Evolutionary conservation across 1,140 invertebrate genomes (phyloP), one percentile per base, ranked within the genome.

Genomic region (Lysiphlebus fabarum): DNA sequence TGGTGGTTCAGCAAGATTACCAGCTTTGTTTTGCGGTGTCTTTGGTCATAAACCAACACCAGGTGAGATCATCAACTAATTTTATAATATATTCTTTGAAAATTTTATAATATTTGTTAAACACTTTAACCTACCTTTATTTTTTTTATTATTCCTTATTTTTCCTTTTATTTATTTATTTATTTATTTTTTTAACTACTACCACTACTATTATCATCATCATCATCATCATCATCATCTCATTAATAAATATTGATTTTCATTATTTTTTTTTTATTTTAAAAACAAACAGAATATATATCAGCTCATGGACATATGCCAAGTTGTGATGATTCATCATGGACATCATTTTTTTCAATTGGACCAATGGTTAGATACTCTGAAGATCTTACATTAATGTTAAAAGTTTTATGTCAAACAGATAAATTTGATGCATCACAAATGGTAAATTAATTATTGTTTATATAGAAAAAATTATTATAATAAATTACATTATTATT

Each of bases 341-440:
- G 85, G 76, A 80, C 83, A 10, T 79, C 83, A 36, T 84, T 83
- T 62, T 87, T 89, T 49, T 79, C 82, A 7, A 83, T 92, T 11
- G 93, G 91, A 0, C 90, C 92, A 1, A 88, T 96, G 82, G 84
- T 85, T 58, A 82, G 93, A 56, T 94, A 93, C 73, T 89, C 91
- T 7, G 82, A 84, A 64, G 95, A 97, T 80, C 72, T 95, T 45
- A 75, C 84, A 6, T 78, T 92, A 5, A 72, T 93, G 51, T 79
- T 93, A 11, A 86, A 87, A 68, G 81, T 87, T n/a, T 75, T 91
- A 59, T 79, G 78, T 33, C 83, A 84, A 64, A 74, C 82, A 1
- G 80, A 83, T 40, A 76, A 81, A 1, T 76, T 80, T 0, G 81
- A 83, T 54, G 17, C 17, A 26, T 71, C 87, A 9, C 83, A 84